phyloP scores from a whole-genome alignment of 2,888 invertebrate species.

The Trileptium ribeirensis region DNA sequence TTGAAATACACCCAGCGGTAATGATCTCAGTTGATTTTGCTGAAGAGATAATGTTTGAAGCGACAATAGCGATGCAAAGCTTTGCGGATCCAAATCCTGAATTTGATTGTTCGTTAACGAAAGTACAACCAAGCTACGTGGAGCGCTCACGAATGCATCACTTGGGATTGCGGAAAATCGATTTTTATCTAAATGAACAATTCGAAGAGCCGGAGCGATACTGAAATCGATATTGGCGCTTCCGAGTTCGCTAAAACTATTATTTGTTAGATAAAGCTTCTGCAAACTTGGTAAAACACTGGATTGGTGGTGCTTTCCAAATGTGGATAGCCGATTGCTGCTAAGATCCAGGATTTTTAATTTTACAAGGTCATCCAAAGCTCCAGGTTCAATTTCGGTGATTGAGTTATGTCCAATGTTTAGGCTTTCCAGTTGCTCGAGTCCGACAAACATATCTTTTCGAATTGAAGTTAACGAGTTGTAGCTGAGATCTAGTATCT shows the following conservation, averaged over 20 bases:
- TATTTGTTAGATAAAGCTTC: constrained; percentile 45
- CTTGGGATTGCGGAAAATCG: not conserved
- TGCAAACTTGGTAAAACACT: constrained; percentile 37
- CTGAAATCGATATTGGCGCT: not conserved
- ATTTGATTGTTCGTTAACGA: constrained; percentile 41
- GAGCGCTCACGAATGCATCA: constrained; percentile 45
- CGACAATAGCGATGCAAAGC: constrained; percentile 32
- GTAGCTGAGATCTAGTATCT: constrained; percentile 52
- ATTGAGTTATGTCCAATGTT: constrained; percentile 35
- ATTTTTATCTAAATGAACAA: constrained; percentile 25
- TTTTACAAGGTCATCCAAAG: constrained; percentile 39
- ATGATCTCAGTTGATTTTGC: constrained; percentile 48
- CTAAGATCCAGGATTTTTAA: constrained; percentile 51
- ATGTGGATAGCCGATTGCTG: constrained; percentile 47
- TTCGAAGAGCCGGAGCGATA: not conserved
- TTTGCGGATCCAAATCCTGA: constrained; percentile 26
- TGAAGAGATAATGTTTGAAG: constrained; percentile 50
- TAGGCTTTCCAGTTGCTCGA: constrained; percentile 47
- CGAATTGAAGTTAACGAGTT: constrained; percentile 51
- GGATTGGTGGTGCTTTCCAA: constrained; percentile 28
- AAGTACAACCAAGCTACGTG: constrained; percentile 49
- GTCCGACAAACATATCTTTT: constrained; percentile 47
- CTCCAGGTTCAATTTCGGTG: constrained; percentile 39
- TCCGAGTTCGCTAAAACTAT: constrained; percentile 35
- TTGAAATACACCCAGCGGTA: constrained; percentile 50